Conservation (phyloP, 2,888 invertebrate species). For the Harmothoe impar region DNA sequence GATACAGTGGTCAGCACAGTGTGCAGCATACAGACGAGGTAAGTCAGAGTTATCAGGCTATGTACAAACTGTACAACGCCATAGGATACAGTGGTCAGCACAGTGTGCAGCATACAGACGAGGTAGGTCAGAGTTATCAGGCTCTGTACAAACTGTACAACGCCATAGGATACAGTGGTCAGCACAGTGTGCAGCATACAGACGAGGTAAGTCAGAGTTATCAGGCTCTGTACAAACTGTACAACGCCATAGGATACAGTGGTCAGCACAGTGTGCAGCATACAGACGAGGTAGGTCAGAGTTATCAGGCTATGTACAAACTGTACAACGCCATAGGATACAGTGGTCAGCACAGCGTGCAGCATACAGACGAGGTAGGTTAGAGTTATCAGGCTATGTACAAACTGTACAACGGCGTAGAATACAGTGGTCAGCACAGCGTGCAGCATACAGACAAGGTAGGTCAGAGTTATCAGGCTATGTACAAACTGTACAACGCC, state of each 20-base stretch:
- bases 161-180: slow-evolving; percentile 87
- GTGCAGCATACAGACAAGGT: slow-evolving; percentile 77
- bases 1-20: slow-evolving; percentile 85
- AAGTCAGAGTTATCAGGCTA: slow-evolving; percentile 61
- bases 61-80: slow-evolving; percentile 85
- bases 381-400: slow-evolving; percentile 85
- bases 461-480: slow-evolving; percentile 85
- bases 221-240: slow-evolving; percentile 85
- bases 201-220: slow-evolving; percentile 74
- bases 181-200: slow-evolving; percentile 75
- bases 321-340: slow-evolving; percentile 88
- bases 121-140: slow-evolving; percentile 75
- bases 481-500: slow-evolving; percentile 86
- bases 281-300: slow-evolving; percentile 74
- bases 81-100: slow-evolving; percentile 86
- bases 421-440: slow-evolving; percentile 85
- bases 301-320: slow-evolving; percentile 87
- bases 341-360: slow-evolving; percentile 82
- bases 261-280: slow-evolving; percentile 77
- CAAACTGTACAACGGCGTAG: slow-evolving; percentile 87
- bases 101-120: slow-evolving; percentile 74
- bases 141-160: slow-evolving; percentile 85
- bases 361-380: slow-evolving; percentile 77
- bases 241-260: slow-evolving; percentile 87
- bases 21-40: slow-evolving; percentile 77